A percentile compares a stretch with the other conserved stretches of the same genome.
phyloP scores from a whole-genome alignment of 2,113 vertebrate genomes.

The Hymenochirus boettgeri region DNA sequence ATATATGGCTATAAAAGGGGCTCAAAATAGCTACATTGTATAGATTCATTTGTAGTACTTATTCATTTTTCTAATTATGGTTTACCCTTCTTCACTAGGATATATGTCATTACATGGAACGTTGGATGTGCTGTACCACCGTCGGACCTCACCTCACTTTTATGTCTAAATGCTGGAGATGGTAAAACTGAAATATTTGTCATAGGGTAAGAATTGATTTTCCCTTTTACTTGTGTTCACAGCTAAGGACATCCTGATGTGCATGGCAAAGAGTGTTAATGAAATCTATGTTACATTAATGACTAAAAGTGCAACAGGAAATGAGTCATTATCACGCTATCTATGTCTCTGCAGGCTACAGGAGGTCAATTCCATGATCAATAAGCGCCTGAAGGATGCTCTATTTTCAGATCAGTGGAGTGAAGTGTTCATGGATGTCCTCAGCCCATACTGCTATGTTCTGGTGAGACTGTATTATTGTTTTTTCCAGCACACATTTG shows the following conservation, averaged over 20 bases:
- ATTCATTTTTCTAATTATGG: background rate
- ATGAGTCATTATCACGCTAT: background rate
- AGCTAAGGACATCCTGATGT: background rate
- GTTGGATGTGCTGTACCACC: conserved; percentile 90
- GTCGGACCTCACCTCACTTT: conserved; percentile 80
- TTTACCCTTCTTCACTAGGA: conserved; percentile 55
- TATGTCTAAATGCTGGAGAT: conserved; percentile 79
- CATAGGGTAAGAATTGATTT: conserved; percentile 78
- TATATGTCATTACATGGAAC: conserved; percentile 94
- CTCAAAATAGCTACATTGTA: no score
- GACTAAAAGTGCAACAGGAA: background rate
- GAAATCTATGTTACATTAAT: background rate
- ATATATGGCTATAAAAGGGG: no score
- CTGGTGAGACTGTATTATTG: no score
- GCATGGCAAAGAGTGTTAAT: background rate
- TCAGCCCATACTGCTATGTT: conserved; percentile 87
- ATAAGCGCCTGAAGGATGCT: conserved; percentile 89
- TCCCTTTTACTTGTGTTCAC: background rate
- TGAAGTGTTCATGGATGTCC: conserved; percentile 89
- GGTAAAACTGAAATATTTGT: conserved; percentile 87
- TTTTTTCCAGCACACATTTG: no score
- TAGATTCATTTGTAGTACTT: background rate
- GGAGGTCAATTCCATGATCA: conserved; percentile 96
- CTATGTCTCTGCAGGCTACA: conserved; percentile 71
- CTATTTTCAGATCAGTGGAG: conserved; percentile 98